Conservation (phyloP, 2,888 invertebrate genomes). For the Omphaloscelis lunosa region DNA sequence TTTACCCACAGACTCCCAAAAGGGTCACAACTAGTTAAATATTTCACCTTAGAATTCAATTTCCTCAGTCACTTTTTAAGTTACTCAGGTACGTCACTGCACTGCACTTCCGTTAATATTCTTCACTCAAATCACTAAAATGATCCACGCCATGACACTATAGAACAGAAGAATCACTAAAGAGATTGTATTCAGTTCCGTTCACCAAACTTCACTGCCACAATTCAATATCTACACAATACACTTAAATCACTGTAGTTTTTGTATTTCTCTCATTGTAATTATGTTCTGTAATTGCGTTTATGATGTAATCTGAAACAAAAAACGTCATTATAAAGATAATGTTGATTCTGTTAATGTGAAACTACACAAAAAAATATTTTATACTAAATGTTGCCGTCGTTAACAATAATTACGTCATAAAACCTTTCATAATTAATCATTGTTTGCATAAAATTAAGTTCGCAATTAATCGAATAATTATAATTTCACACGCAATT, state of each 20-base stretch:
- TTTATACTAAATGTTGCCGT: background rate
- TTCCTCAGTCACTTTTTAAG: background rate
- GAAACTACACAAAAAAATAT: background rate
- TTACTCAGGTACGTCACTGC: conserved; percentile 9
- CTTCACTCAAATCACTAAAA: conserved; percentile 6
- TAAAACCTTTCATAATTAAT: conserved; percentile 6
- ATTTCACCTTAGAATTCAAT: background rate
- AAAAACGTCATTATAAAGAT: conserved; percentile 44
- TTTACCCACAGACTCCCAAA: background rate
- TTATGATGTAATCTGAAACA: conserved; percentile 55
- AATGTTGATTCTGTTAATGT: background rate
- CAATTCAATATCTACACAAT: conserved; percentile 12
- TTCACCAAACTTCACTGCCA: conserved; percentile 32
- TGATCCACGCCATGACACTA: background rate
- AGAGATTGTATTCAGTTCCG: background rate
- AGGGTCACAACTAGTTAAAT: background rate
- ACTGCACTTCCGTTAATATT: conserved; percentile 32
- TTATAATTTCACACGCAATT: conserved; percentile 26
- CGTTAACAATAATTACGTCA: background rate
- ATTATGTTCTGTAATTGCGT: conserved; percentile 23
- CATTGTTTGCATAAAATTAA: background rate
- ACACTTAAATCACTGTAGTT: conserved; percentile 11
- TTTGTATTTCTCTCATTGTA: conserved; percentile 30
- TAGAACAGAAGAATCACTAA: background rate
- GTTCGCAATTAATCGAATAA: conserved; percentile 18